Base-by-base conservation (phyloP, 2,797 vertebrate genomes). In the Gymnoscopelus braueri region DNA sequence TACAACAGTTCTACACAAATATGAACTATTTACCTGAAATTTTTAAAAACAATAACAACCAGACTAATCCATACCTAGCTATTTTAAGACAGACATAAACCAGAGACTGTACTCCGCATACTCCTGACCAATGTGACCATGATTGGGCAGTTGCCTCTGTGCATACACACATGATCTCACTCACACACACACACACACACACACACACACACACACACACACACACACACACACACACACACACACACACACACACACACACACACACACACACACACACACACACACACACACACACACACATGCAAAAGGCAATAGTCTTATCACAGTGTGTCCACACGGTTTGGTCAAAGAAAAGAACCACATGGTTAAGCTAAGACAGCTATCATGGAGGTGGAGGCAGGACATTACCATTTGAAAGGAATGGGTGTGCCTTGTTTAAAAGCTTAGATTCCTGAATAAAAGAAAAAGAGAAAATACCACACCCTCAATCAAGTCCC, bases 401-500 rank as follows among this genome's bases (percentile, higher is more conserved):
- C 5, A 52, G 4, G 14, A n/a, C 1, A 52, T 44, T 44, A 44
- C 7, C 39, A 63, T 61, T 67, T 53, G 3, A 60, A 71, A 47
- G 63, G 0, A 15, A 65, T 71, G 19, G 39, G 39, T 44, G 39
- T 44, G 39, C 7, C 39, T 44, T 44, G 39, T 44, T 44, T 44
- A 44, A 10, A 10, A 44, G 39, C 39, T 8, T 44, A 44, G 6
- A 44, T 10, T 44, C 8, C 39, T 10, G 39, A 44, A 44, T 53
- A 12, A 58, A 67, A 48, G 5, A 19, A 32, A 15, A 60, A 14
- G 26, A 12, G 5, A 23, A 63, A 69, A 76, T 52, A 26, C 4
- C 11, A 39, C 39, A 44, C 39, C 39, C 39, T 44, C 39, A 44
- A 44, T 44, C 39, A 44, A 10, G 39, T 44, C 39, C 39, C 39